phyloP scores from a whole-genome alignment of 2,113 vertebrate species.

The Hippocampus mohnikei region DNA sequence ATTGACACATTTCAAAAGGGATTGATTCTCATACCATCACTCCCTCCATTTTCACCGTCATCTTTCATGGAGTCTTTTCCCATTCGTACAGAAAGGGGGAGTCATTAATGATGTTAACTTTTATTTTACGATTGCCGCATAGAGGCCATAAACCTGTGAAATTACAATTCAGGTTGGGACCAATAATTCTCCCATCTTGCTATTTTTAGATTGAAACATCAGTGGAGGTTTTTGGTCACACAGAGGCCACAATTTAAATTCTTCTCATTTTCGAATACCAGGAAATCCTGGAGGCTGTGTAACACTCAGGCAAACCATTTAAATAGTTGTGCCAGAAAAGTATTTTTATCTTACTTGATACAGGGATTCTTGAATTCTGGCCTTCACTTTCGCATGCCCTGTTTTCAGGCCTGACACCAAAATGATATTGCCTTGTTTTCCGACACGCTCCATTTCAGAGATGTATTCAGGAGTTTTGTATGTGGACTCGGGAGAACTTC shows the following conservation, averaged over 20 bases:
- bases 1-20: neutral
- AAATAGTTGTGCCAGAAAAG: slow-evolving; percentile 4
- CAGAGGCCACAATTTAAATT: slow-evolving; percentile 1
- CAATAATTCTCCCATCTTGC: neutral
- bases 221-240: neutral
- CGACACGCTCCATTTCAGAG: slow-evolving; percentile 90
- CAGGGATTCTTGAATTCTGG: slow-evolving; percentile 71
- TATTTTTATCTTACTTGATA: slow-evolving; percentile 62
- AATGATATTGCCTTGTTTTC: slow-evolving; percentile 82
- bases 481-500: slow-evolving; percentile 87
- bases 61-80: neutral
- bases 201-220: slow-evolving; percentile 15
- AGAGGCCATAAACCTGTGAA: neutral
- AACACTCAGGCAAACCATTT: neutral
- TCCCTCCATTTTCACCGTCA: neutral
- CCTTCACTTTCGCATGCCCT: slow-evolving; percentile 80
- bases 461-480: slow-evolving; percentile 89
- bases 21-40: neutral
- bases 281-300: neutral
- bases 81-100: neutral
- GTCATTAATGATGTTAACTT: neutral
- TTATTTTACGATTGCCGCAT: neutral
- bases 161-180: neutral
- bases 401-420: slow-evolving; percentile 79
- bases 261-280: neutral